phyloP scores from a whole-genome alignment of 2,797 vertebrate species.

The Rhinophrynus dorsalis region DNA sequence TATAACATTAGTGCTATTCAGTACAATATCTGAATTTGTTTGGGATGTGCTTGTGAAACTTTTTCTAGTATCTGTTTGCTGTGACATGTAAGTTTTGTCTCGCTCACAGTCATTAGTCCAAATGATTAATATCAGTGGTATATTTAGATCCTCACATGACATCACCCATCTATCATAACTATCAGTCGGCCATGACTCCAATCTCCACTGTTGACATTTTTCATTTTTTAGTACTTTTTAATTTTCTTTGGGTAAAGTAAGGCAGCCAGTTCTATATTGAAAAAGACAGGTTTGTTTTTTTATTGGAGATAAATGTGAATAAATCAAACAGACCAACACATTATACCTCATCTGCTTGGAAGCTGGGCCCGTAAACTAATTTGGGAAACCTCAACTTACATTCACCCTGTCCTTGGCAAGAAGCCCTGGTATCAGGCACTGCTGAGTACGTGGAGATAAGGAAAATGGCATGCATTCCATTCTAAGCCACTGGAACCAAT shows the following conservation, averaged over 20 bases:
- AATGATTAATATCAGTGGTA: neutral
- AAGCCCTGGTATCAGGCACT: neutral
- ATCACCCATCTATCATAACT: neutral
- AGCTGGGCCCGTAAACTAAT: slow-evolving; percentile 2
- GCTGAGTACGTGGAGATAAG: slow-evolving; percentile 1
- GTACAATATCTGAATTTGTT: no score
- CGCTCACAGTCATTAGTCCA: neutral
- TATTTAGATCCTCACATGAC: neutral
- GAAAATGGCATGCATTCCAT: slow-evolving; percentile 1
- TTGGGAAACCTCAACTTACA: slow-evolving; percentile 5
- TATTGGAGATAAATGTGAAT: neutral
- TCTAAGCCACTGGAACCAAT: neutral
- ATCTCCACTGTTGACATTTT: neutral
- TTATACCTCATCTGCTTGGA: neutral
- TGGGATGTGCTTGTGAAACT: no score
- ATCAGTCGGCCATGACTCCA: neutral
- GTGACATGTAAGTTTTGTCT: no score
- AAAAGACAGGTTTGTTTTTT: neutral
- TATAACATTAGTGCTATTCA: no score
- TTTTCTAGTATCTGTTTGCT: no score
- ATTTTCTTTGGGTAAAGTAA: neutral
- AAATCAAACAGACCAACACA: neutral
- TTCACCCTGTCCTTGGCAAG: slow-evolving; percentile 10
- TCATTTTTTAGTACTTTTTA: no score
- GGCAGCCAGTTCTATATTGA: neutral